Evolutionary conservation across 1,140 invertebrate genomes (phyloP), one percentile per base, ranked within the genome.

Genomic region (Saccostrea glomerata): DNA sequence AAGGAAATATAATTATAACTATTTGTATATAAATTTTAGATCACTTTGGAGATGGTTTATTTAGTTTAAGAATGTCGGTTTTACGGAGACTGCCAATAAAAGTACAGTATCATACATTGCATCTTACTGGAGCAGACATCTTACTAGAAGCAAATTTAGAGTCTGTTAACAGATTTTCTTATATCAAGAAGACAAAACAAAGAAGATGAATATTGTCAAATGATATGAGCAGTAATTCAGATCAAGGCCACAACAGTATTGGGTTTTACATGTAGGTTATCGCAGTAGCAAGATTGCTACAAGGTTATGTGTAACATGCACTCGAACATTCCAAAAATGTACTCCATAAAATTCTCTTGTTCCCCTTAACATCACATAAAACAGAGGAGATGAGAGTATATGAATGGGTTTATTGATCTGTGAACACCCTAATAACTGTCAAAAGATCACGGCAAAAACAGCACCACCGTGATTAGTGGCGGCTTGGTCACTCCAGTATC

Each of bases 341-440:
- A 25, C 23, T 40, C 70, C 70, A 77, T 77, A 77, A 77, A 77
- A 25, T 73, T 23, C 20, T 66, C 60, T 23, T 66, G 20, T 15
- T 73, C 66, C 30, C 70, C 70, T 36, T 36, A 77, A 36, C 25
- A 30, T 77, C 70, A 77, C 70, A 77, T 77, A 77, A 77, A 77
- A 77, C 70, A 77, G 25, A 77, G 12, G 70, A 36, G 15, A 15
- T 30, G 25, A 25, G 25, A 36, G 25, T 77, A 25, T 77, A 30
- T 15, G 25, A 77, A 30, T 30, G 25, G 11, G 25, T 77, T 77
- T 77, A 77, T 77, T 77, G 70, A 36, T 77, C 70, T 77, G 70
- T 15, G 70, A 30, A 77, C 70, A 77, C 70, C 70, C 25, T 77
- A 25, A 30, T 77, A 77, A 36, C 70, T 77, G 25, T 30, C 70